phyloP scores from a whole-genome alignment of 1,140 invertebrate species.

The Bombus cullumanus region DNA sequence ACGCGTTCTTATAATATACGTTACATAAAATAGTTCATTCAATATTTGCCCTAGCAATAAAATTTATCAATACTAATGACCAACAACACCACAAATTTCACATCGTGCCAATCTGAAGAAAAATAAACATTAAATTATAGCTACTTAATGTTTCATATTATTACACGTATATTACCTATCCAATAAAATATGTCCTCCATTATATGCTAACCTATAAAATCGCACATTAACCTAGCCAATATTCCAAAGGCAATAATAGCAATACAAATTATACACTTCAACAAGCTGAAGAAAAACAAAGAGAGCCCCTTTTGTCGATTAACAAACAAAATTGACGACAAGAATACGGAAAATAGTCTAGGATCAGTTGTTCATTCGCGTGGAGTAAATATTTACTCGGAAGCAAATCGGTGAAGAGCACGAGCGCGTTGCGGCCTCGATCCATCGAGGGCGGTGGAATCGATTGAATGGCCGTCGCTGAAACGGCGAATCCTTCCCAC shows the following conservation, averaged over 20 bases:
- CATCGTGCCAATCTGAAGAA: too few species aligned
- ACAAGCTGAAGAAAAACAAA: neutral
- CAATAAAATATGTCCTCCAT: too few species aligned
- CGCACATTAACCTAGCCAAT: neutral
- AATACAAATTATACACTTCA: neutral
- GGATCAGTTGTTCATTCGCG: neutral
- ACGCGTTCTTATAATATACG: neutral
- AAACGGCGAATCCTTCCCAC: neutral
- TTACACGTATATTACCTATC: too few species aligned
- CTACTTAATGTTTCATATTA: too few species aligned
- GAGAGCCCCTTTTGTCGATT: neutral
- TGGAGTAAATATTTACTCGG: slow-evolving; percentile 15
- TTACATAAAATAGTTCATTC: too few species aligned
- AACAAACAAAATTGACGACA: neutral
- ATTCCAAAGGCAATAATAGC: neutral
- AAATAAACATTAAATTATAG: too few species aligned
- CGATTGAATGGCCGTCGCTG: slow-evolving; percentile 18
- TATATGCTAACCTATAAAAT: neutral
- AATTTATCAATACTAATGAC: too few species aligned
- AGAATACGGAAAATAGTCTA: neutral
- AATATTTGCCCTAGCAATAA: neutral
- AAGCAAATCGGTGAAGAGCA: neutral
- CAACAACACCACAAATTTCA: too few species aligned
- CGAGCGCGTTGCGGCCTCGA: neutral
- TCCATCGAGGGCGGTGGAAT: neutral